A percentile compares a stretch with the other conserved stretches of the same genome.
Conservation (phyloP, 1,140 invertebrate genomes). For the Eubasilissa regina region DNA sequence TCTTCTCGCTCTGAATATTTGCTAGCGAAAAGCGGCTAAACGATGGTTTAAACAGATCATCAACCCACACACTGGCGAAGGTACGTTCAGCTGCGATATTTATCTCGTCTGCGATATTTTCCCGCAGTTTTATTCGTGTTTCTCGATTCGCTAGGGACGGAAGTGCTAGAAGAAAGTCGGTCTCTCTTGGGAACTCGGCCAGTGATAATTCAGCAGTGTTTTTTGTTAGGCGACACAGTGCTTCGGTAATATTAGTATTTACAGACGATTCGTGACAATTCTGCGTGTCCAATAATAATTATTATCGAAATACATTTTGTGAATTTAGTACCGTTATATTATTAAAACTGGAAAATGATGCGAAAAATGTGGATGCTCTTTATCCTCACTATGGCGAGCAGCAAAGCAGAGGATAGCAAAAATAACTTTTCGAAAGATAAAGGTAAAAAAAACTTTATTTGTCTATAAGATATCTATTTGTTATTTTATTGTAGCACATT, state of each 20-base stretch:
- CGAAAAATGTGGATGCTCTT: slow-evolving; percentile 59
- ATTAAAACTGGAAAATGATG: slow-evolving; percentile 45
- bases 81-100: slow-evolving; percentile 34
- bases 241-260: background rate
- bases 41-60: slow-evolving; percentile 47
- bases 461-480: background rate
- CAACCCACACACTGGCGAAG: slow-evolving; percentile 7
- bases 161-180: slow-evolving; percentile 51
- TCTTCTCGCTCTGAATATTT: slow-evolving; percentile 57
- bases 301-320: too few relatives aligned
- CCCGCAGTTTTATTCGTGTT: slow-evolving; percentile 29
- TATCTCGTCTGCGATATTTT: slow-evolving; percentile 19
- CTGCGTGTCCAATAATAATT: too few relatives aligned
- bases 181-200: slow-evolving; percentile 6
- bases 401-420: slow-evolving; percentile 51
- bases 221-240: background rate
- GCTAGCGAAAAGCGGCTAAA: slow-evolving; percentile 54
- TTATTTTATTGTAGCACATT: too few relatives aligned
- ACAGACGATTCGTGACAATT: too few relatives aligned
- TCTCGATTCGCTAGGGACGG: slow-evolving; percentile 39
- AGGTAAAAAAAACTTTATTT: slow-evolving; percentile 39
- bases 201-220: background rate
- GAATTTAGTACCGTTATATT: background rate
- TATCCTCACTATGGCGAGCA: slow-evolving; percentile 55
- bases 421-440: slow-evolving; percentile 47